These are phyloP conservation scores for Xestia c-nigrum DNA, from an alignment of 2,888 invertebrate species.

Conservation along the genomic window DNA sequence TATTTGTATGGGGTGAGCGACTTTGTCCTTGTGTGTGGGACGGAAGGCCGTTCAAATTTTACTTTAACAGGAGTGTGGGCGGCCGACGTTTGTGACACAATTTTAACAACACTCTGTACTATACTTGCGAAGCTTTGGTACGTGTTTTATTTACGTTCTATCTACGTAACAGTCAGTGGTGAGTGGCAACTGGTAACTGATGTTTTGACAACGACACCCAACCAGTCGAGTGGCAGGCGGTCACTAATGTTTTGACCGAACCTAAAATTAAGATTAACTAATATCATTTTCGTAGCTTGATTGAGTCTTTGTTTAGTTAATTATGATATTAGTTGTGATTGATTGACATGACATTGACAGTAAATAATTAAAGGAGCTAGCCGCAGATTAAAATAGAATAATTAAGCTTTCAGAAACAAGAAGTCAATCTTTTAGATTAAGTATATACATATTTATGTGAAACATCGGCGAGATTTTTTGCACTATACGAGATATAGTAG, in stretches of 20 bases:
- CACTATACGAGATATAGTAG: too few species aligned
- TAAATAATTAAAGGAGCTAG: background rate
- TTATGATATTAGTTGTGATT: background rate
- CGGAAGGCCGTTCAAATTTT: constrained; percentile 43
- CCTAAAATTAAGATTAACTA: background rate
- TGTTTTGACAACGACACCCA: background rate
- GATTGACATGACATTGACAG: background rate
- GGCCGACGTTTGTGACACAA: constrained; percentile 17
- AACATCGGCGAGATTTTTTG: background rate
- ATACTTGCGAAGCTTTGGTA: constrained; percentile 13
- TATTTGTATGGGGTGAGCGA: background rate
- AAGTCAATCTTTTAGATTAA: background rate
- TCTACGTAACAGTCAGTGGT: background rate
- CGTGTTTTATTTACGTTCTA: background rate
- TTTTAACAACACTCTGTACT: constrained; percentile 14
- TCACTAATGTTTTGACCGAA: background rate
- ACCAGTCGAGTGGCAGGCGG: background rate
- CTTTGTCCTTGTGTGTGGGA: constrained; percentile 18
- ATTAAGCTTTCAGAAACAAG: background rate
- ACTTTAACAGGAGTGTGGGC: constrained; percentile 39
- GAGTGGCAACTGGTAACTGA: background rate
- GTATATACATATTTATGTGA: too few species aligned
- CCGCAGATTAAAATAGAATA: background rate
- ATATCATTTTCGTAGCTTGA: background rate
- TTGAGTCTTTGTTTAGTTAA: background rate